These are phyloP conservation scores for Ecdyonurus torrentis DNA, from an alignment of 2,888 invertebrate species.

Conservation along the genomic window DNA sequence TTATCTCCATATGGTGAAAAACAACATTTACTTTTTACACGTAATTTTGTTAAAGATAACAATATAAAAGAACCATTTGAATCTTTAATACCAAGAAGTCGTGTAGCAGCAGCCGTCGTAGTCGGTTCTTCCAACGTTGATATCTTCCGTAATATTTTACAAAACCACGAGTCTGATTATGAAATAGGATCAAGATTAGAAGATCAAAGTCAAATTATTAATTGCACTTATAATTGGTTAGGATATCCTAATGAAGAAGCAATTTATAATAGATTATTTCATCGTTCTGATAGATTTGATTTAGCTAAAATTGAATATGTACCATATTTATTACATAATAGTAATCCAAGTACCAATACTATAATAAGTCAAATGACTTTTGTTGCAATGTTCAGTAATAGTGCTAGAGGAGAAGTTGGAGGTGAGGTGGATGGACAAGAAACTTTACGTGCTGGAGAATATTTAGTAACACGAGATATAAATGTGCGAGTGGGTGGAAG, in stretches of 20 bases:
- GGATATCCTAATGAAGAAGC: conserved; percentile 56
- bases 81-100: conserved; percentile 67
- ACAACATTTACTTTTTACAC: conserved; percentile 68
- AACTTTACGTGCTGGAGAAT: conserved; percentile 64
- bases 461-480: conserved; percentile 84
- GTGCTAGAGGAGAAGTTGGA: conserved; percentile 55
- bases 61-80: conserved; percentile 72
- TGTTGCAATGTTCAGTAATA: conserved; percentile 59
- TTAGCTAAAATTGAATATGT: conserved; percentile 81
- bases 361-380: conserved; percentile 58
- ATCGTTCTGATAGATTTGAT: conserved; percentile 79
- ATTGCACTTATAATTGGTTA: conserved; percentile 89
- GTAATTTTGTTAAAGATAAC: conserved; percentile 77
- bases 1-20: conserved; percentile 71
- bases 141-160: conserved; percentile 77
- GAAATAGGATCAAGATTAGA: conserved; percentile 91
- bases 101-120: conserved; percentile 84
- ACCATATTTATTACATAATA: conserved; percentile 78
- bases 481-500: conserved; percentile 87
- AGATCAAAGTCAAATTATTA: conserved; percentile 85
- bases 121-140: conserved; percentile 63
- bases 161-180: conserved; percentile 77
- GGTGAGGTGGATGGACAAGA: conserved; percentile 90
- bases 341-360: conserved; percentile 74
- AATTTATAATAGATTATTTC: conserved; percentile 34